Evolutionary conservation across 2,113 vertebrate species (phyloP), one percentile per base, ranked within the genome.

Genomic region (Melanotaenia duboulayi): DNA sequence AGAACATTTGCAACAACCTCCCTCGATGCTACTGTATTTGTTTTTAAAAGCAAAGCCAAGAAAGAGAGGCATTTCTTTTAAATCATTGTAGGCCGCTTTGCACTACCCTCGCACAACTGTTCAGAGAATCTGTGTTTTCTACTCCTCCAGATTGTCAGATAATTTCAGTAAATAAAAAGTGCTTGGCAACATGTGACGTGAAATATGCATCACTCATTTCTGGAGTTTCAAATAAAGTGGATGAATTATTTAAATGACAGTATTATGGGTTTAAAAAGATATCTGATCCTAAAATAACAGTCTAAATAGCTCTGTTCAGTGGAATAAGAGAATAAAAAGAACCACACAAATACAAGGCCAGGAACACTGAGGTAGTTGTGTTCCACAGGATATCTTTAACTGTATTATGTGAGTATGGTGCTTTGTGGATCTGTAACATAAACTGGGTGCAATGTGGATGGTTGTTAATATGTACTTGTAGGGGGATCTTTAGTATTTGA

Each of bases 241-340:
- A 64, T 52, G 65, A 71, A 78, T 71, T 81, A 63, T 78, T 76
- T 67, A 74, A 89, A 78, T 72, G 73, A 65, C 71, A 75, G 69
- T 0, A 14, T 85, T 68, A 80, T 35, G 19, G 20, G 32, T 39
- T 63, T 69, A 28, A 55, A 32, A 50, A 54, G 71, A 72, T 63
- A 81, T 65, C 4, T 24, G 70, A 85, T 74, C 67, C 72, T 82
- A 78, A 81, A 90, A 86, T 83, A 89, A 88, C 74, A 78, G 39
- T 19, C 55, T 64, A 57, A 80, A 80, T 68, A 76, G 65, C 80
- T 65, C 65, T 50, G 78, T 77, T 74, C 83, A 77, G 85, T 78
- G 69, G 73, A 89, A 84, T 73, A 69, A 69, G 73, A 80, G 79
- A 71, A 75, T 78, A 73, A 78, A 87, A 86, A 61, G 23, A 60